phyloP scores from a whole-genome alignment of 2,797 vertebrate species.

The Microctenopoma lineatum region DNA sequence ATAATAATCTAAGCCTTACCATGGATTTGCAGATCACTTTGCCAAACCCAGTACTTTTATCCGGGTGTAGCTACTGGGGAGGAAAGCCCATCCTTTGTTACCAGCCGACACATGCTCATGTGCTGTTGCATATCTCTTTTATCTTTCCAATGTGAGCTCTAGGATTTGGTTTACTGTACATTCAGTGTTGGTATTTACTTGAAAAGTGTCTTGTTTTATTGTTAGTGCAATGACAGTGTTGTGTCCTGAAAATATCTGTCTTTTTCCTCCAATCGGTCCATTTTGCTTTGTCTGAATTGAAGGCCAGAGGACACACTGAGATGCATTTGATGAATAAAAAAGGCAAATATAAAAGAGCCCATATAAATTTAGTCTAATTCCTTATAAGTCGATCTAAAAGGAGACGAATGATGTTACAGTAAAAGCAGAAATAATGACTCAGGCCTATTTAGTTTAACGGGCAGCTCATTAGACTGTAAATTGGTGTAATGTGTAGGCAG shows the following conservation, averaged over 20 bases:
- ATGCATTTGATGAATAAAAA: background rate
- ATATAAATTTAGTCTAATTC: background rate
- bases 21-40: background rate
- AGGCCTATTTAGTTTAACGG: background rate
- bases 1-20: background rate
- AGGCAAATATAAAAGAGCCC: background rate
- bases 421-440: background rate
- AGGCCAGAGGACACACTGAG: constrained; percentile 5
- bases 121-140: constrained; percentile 21
- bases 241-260: background rate
- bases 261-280: background rate
- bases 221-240: background rate
- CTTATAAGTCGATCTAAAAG: background rate
- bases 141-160: background rate
- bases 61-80: constrained; percentile 25
- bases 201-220: background rate
- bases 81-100: constrained; percentile 69
- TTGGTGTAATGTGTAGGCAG: constrained; percentile 28
- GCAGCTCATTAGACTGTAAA: constrained; percentile 14
- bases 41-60: constrained; percentile 24
- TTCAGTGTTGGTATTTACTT: background rate
- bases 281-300: constrained; percentile 47
- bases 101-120: constrained; percentile 54
- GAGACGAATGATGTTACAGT: background rate
- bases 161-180: background rate